Evolutionary conservation across 2,113 vertebrate genomes (phyloP).

Genomic region (Thunnus thynnus): DNA sequence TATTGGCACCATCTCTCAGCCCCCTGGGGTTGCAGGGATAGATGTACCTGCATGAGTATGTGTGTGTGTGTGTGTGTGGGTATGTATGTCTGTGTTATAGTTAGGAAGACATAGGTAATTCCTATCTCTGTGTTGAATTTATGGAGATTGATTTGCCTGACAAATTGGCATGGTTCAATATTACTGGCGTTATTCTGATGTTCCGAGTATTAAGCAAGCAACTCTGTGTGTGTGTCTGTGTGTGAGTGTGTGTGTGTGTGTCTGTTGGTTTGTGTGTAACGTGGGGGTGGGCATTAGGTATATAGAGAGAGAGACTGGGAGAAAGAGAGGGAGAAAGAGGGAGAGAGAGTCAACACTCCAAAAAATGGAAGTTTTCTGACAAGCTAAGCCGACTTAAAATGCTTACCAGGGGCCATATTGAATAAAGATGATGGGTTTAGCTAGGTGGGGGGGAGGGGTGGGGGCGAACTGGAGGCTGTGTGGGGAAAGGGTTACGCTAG

Average conservation of each 20-base stretch:
- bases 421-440: conserved; percentile 83
- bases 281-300: conserved; percentile 25
- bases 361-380: conserved; percentile 71
- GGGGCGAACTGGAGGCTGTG: conserved; percentile 64
- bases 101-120: conserved; percentile 23
- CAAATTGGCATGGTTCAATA: conserved; percentile 38
- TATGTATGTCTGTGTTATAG: conserved; percentile 13
- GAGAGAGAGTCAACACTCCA: conserved; percentile 30
- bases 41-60: conserved; percentile 22
- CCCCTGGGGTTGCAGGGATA: conserved; percentile 30
- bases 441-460: conserved; percentile 36
- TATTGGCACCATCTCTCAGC: conserved; percentile 65
- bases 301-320: conserved; percentile 11
- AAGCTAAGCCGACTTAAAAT: conserved; percentile 78
- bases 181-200: conserved; percentile 10
- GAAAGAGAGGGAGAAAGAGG: conserved; percentile 3
- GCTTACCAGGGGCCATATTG: conserved; percentile 76
- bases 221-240: conserved; percentile 4
- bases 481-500: conserved; percentile 61
- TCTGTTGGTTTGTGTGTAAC: conserved; percentile 21
- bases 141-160: conserved; percentile 44
- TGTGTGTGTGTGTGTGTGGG: conserved; percentile 14
- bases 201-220: conserved; percentile 4
- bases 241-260: conserved; percentile 12
- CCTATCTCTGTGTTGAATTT: conserved; percentile 30